These are phyloP conservation scores for Pandemis heparana DNA, from an alignment of 2,888 invertebrate species.

Conservation along the genomic window DNA sequence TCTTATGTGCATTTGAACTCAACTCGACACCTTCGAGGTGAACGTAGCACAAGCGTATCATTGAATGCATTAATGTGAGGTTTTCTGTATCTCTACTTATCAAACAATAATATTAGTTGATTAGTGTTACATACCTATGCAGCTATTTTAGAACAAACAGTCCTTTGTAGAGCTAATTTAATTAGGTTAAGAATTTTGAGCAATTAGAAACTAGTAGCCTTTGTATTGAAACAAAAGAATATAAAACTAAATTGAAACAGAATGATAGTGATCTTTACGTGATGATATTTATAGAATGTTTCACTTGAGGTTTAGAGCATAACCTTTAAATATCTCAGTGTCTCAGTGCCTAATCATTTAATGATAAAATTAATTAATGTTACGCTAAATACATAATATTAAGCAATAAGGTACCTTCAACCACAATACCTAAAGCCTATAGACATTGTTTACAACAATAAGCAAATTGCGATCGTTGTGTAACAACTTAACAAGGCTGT, in stretches of 20 bases:
- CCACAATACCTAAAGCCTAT: too few relatives aligned
- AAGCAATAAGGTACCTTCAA: too few relatives aligned
- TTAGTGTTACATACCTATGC: slow-evolving; percentile 3
- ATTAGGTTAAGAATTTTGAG: background rate
- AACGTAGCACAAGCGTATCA: slow-evolving; percentile 10
- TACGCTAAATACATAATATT: background rate
- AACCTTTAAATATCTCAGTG: background rate
- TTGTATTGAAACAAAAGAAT: background rate
- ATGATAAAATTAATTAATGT: too few relatives aligned
- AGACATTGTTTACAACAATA: background rate
- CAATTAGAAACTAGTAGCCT: background rate
- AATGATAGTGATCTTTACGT: background rate
- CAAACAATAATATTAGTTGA: background rate
- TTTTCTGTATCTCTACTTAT: slow-evolving; percentile 4
- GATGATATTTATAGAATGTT: background rate
- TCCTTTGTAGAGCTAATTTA: background rate
- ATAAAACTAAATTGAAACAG: too few relatives aligned
- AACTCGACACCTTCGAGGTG: slow-evolving; percentile 15
- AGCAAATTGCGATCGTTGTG: background rate
- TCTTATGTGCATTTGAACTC: slow-evolving; percentile 15
- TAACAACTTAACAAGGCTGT: slow-evolving; percentile 1
- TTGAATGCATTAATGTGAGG: slow-evolving; percentile 17
- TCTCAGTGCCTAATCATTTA: too few relatives aligned
- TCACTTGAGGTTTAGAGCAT: background rate
- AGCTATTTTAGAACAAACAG: background rate